A percentile compares a stretch with the other conserved stretches of the same genome.
Evolutionary conservation across 2,888 invertebrate genomes (phyloP).

Genomic region (Coelinius sp.): DNA sequence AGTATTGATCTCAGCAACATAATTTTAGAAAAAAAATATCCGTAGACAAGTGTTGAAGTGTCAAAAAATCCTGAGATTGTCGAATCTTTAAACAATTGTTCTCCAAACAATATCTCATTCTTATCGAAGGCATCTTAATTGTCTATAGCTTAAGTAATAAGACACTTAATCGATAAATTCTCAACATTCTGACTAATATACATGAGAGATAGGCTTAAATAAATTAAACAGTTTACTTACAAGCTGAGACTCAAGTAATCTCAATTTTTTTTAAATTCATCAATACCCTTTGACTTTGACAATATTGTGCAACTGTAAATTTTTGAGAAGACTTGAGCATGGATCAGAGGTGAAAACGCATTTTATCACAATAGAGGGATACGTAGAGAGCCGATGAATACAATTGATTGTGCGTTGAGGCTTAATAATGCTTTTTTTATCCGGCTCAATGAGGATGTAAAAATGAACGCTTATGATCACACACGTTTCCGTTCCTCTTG

Average conservation of each 20-base stretch:
- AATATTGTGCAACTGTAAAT: neutral
- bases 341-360: constrained; percentile 6
- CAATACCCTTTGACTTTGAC: neutral
- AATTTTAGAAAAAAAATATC: neutral
- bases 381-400: neutral
- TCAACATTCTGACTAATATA: constrained; percentile 22
- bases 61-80: neutral
- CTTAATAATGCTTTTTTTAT: neutral
- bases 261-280: neutral
- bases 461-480: neutral
- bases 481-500: neutral
- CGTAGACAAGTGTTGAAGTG: neutral
- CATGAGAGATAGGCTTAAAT: constrained; percentile 22
- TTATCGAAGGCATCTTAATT: neutral
- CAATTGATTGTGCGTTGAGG: constrained; percentile 1
- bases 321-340: neutral
- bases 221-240: constrained; percentile 14
- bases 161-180: constrained; percentile 20
- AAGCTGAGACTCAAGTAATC: constrained; percentile 10
- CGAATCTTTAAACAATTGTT: neutral
- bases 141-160: constrained; percentile 14
- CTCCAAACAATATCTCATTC: neutral
- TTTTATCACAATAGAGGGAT: constrained; percentile 23
- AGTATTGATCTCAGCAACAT: neutral
- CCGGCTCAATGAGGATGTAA: neutral